A percentile compares a stretch with the other conserved stretches of the same genome.
Conservation (phyloP, 2,797 vertebrate genomes). For the Tauraco hartlaubi region DNA sequence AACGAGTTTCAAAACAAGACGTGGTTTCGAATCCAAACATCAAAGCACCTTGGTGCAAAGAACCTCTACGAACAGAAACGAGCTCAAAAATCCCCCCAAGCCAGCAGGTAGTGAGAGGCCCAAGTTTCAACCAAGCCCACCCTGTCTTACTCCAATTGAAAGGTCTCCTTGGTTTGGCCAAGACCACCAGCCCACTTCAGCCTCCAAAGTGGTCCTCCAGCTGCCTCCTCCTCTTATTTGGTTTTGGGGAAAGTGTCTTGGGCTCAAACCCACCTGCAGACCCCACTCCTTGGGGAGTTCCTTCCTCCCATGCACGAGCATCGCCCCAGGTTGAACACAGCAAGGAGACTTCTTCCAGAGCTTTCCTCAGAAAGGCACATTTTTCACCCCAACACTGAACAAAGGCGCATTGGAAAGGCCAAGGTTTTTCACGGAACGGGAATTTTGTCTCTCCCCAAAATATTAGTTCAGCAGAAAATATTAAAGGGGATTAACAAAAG, state of each 20-base stretch:
- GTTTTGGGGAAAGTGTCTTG: not conserved
- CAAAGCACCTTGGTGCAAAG: not conserved
- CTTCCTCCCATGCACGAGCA: not conserved
- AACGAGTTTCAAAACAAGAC: slow-evolving; percentile 5
- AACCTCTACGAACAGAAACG: fast-evolving
- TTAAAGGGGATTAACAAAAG: not conserved
- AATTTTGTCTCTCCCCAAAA: not conserved
- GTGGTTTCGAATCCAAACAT: not conserved
- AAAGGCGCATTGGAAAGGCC: not conserved
- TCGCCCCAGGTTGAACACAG: not conserved
- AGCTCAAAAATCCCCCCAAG: not conserved
- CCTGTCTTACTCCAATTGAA: not conserved
- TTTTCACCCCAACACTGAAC: not conserved
- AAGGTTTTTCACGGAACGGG: not conserved
- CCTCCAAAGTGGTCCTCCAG: not conserved
- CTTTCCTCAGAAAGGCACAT: not conserved
- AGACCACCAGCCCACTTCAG: not conserved
- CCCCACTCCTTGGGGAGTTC: not conserved
- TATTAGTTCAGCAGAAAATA: not conserved
- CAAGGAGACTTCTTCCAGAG: not conserved
- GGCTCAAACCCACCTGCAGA: not conserved
- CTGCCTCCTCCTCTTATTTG: not conserved
- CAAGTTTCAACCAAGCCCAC: not conserved
- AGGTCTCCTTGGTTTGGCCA: too few relatives aligned
- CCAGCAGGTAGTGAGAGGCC: not conserved